These are phyloP conservation scores for Chrysaora quinquecirrha DNA, from an alignment of 30 jellyfish, hydroid and myxozoan species.

Conservation along the genomic window DNA sequence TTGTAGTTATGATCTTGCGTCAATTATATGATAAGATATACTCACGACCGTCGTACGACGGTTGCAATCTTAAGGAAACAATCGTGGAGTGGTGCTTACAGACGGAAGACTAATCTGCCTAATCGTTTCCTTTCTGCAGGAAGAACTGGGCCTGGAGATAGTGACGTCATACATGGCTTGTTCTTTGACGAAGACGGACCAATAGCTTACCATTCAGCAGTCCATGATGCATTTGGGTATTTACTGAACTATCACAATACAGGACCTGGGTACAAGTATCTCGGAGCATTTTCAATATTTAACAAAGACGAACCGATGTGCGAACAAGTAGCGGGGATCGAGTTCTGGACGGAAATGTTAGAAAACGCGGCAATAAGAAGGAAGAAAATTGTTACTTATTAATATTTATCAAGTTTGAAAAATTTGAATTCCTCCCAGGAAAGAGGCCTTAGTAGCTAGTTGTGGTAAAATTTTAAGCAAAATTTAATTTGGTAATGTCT, in stretches of 20 bases:
- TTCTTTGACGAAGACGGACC: conserved; percentile 79
- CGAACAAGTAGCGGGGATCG: conserved; percentile 70
- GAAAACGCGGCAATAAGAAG: conserved; percentile 6
- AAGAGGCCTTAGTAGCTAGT: no score
- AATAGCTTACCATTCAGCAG: conserved; percentile 79
- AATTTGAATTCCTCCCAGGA: no score
- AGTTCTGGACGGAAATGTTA: conserved; percentile 62
- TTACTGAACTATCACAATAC: conserved; percentile 55
- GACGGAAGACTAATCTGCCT: no score
- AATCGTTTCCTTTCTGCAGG: conserved; percentile 48
- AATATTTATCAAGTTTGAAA: no score
- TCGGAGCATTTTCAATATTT: conserved; percentile 60
- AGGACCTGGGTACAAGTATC: conserved; percentile 86
- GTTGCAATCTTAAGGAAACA: no score
- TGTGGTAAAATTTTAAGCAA: no score
- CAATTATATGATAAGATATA: no score
- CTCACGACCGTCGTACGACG: no score
- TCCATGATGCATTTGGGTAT: conserved; percentile 80
- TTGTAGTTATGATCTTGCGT: no score
- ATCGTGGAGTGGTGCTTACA: no score
- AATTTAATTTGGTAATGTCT: no score
- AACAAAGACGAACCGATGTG: conserved; percentile 43
- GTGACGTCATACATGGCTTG: conserved; percentile 45
- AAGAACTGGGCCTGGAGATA: conserved; percentile 88
- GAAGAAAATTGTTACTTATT: not conserved